phyloP scores from a whole-genome alignment of 2,888 invertebrate genomes.

The Notocelia uddmanniana region DNA sequence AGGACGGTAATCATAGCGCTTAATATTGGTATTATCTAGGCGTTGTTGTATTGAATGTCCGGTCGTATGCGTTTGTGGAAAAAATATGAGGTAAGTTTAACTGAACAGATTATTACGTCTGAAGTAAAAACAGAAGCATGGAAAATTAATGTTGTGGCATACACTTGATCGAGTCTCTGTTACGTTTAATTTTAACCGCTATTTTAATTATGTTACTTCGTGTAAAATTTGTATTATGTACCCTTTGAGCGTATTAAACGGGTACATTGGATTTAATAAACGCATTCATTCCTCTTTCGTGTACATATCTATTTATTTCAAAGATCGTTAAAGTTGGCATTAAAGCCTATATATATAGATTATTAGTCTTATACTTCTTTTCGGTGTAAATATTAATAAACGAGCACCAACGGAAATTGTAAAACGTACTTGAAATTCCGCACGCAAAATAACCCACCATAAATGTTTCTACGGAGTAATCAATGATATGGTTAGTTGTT shows the following conservation, averaged over 20 bases:
- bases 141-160: too few relatives aligned
- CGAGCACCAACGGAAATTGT: too few relatives aligned
- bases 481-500: conserved; percentile 21
- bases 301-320: background rate
- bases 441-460: conserved; percentile 9
- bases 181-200: background rate
- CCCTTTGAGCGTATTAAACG: background rate
- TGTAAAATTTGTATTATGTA: background rate
- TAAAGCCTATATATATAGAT: too few relatives aligned
- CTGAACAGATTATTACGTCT: conserved; percentile 2
- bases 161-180: background rate
- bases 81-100: background rate
- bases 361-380: too few relatives aligned
- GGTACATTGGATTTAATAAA: background rate
- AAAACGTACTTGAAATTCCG: too few relatives aligned
- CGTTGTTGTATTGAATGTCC: conserved; percentile 20
- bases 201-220: background rate
- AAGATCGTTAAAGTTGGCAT: background rate
- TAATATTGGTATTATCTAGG: conserved; percentile 41
- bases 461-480: conserved; percentile 22
- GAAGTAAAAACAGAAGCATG: background rate
- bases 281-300: background rate
- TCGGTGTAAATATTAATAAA: too few relatives aligned
- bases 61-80: background rate
- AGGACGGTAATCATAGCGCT: conserved; percentile 37